Percentiles rank a stretch among this genome's conserved stretches.
Conservation (phyloP, 2,797 vertebrate species). For the Stomatorhinus walkeri region DNA sequence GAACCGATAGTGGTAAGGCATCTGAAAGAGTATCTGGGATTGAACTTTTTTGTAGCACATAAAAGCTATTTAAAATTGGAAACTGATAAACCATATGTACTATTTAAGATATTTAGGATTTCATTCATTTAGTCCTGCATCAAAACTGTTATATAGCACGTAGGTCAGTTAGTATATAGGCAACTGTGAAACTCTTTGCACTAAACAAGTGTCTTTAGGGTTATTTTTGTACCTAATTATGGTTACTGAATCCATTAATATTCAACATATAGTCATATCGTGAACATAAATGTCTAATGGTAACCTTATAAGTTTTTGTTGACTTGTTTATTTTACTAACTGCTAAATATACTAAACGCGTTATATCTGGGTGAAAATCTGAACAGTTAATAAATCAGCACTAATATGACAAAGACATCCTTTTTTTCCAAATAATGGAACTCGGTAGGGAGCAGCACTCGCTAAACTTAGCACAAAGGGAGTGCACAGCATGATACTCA, state of each 20-base stretch:
- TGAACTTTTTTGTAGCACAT: background rate
- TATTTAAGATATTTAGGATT: background rate
- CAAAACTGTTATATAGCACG: background rate
- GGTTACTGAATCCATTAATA: background rate
- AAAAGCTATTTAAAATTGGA: background rate
- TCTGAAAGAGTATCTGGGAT: background rate
- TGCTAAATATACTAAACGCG: background rate
- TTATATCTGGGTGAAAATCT: constrained; percentile 52
- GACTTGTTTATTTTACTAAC: background rate
- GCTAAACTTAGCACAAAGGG: constrained; percentile 55
- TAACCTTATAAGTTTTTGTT: background rate
- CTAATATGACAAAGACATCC: constrained; percentile 50
- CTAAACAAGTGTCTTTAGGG: background rate
- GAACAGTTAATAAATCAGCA: constrained; percentile 59
- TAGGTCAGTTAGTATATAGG: background rate
- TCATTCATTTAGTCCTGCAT: background rate
- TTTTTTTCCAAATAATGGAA: constrained; percentile 52
- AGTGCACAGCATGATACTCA: constrained; percentile 49
- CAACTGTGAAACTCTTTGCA: background rate
- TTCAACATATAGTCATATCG: background rate
- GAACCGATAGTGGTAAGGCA: constrained; percentile 22
- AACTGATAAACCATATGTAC: background rate
- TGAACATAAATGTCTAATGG: background rate
- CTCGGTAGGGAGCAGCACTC: constrained; percentile 47
- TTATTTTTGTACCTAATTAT: background rate